Base-by-base conservation (phyloP, 2,113 vertebrate species). In the Cottus gobio region DNA sequence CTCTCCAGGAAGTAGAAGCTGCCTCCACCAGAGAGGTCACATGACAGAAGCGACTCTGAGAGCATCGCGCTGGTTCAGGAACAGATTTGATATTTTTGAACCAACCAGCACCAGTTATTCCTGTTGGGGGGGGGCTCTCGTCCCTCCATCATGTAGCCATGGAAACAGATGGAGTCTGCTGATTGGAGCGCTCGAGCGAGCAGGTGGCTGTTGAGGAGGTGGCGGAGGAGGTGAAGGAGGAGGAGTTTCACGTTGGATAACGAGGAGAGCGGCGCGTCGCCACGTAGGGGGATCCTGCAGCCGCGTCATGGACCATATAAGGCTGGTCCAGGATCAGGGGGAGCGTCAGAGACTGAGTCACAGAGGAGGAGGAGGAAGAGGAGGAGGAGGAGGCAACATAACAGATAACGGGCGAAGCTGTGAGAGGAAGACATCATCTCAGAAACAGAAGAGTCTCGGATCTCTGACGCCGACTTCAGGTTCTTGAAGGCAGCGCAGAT, bases 251-350 rank as follows among this genome's bases (percentile, higher is more conserved):
- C n/a, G n/a, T n/a, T n/a, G n/a, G n/a, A n/a, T n/a, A n/a, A n/a
- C n/a, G 34, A 34, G 34, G 34, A 34, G 34, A 3, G 34, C 34
- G 2, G 4, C 34, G 6, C 34, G 6, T 34, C 34, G 34, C 3
- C 4, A 6, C 82, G 84, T 76, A 36, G 81, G 89, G 87, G 78
- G 79, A 90, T 89, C 86, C 92, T 91, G 71, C 82, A 20, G 76
- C 71, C 34, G 39, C 90, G 78, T 93, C 90, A 93, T 65, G 78
- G 89, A 85, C 90, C 89, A 90, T 87, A 58, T 93, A 91, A 85
- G 91, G 91, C 1, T 48, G 50, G 13, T 68, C 54, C 77, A 62
- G 77, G 66, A 63, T 11, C 20, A n/a, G 44, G 7, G 15, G 12
- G 37, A 58, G 52, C 20, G 7, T 48, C 52, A 26, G 58, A 4